Percentiles rank a stretch among this genome's conserved stretches.
Conservation (phyloP, 2,113 vertebrate genomes). For the Rallus limicola region DNA sequence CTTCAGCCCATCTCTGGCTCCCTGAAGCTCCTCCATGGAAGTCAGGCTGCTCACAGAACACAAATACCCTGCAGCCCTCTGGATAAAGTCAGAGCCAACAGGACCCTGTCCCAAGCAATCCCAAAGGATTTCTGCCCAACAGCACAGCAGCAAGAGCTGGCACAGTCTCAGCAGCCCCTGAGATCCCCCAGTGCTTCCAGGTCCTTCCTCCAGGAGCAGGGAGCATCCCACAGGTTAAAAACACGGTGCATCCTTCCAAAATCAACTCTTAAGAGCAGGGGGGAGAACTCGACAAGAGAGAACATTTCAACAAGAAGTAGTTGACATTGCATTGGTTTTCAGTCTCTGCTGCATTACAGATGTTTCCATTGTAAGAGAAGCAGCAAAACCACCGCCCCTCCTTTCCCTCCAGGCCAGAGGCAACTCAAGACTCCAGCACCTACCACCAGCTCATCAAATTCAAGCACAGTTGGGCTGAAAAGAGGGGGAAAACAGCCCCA, state of each 20-base stretch:
- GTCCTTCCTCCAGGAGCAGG: background rate
- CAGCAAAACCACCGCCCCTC: background rate
- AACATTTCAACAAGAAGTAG: conserved; percentile 43
- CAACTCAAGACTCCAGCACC: background rate
- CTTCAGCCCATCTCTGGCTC: background rate
- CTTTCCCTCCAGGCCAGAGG: background rate
- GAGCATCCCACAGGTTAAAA: background rate
- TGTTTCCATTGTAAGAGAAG: conserved; percentile 49
- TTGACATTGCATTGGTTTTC: conserved; percentile 2
- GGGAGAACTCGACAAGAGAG: background rate
- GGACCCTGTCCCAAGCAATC: fast-evolving
- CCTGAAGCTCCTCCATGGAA: background rate
- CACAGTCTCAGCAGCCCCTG: background rate
- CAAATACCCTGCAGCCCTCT: background rate
- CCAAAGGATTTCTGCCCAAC: fast-evolving
- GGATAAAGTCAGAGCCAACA: background rate
- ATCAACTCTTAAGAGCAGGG: background rate
- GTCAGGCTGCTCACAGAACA: background rate
- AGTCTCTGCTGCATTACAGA: background rate
- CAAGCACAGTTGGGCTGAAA: background rate
- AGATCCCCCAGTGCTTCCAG: background rate
- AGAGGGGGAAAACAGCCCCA: background rate
- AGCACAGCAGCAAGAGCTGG: background rate
- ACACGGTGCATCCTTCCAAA: background rate
- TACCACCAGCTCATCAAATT: background rate